phyloP scores from a whole-genome alignment of 2,113 vertebrate species.

The Melanerpes formicivorus region DNA sequence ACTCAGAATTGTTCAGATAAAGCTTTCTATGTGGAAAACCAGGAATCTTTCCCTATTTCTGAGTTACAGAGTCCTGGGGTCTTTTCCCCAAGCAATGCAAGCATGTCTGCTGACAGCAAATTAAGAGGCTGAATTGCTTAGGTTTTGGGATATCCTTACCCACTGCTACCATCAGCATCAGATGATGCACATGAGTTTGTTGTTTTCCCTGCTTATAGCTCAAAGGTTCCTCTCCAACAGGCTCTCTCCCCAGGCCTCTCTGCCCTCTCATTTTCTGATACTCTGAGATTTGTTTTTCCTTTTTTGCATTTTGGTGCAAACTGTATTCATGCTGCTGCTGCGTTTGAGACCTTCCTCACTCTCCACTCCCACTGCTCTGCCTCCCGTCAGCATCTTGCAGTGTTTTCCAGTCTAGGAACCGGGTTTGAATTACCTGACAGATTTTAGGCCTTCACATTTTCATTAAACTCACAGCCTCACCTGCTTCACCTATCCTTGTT shows the following conservation, averaged over 20 bases:
- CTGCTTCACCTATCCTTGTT: neutral
- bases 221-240: neutral
- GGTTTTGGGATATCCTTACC: neutral
- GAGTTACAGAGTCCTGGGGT: neutral
- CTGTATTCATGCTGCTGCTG: neutral
- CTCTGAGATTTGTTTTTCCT: neutral
- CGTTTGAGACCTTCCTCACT: accelerated
- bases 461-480: neutral
- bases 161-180: neutral
- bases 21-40: neutral
- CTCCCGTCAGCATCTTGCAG: neutral
- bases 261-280: neutral
- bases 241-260: neutral
- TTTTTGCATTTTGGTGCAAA: neutral
- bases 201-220: neutral
- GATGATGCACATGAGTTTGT: neutral
- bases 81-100: neutral
- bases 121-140: neutral
- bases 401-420: neutral
- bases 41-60: neutral
- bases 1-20: neutral
- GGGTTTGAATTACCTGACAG: neutral
- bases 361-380: neutral
- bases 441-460: neutral
- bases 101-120: neutral